Conservation (phyloP, 2,113 vertebrate genomes). For the Microtus richardsoni region DNA sequence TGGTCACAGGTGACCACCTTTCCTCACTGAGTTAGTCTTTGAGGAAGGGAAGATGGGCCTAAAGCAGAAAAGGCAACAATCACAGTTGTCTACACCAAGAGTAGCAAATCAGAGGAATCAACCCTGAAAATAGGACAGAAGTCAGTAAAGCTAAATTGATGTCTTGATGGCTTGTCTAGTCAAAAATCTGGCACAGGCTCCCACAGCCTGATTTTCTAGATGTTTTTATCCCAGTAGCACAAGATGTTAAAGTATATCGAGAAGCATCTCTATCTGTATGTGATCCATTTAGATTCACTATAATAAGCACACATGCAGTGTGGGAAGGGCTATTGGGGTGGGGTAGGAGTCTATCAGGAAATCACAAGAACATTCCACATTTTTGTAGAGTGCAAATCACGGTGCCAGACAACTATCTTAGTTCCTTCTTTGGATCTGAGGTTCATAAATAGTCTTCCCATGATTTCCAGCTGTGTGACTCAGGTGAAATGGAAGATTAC, state of each 20-base stretch:
- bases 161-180: neutral
- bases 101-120: neutral
- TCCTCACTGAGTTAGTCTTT: constrained; percentile 10
- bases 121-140: neutral
- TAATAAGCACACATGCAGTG: neutral
- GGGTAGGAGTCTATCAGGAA: neutral
- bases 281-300: neutral
- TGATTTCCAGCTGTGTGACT: constrained; percentile 38
- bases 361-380: neutral
- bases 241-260: neutral
- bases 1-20: neutral
- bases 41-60: neutral
- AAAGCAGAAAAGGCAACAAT: neutral
- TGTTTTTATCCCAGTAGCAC: neutral
- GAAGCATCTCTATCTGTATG: neutral
- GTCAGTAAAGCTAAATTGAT: neutral
- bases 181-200: neutral
- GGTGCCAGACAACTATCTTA: neutral
- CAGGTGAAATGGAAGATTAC: neutral
- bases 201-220: neutral
- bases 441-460: constrained; percentile 29
- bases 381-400: neutral
- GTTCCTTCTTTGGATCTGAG: neutral
- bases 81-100: neutral
- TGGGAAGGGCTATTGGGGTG: neutral